These are phyloP conservation scores for Chiridota heheva DNA, from an alignment of 35 echinoderm and acorn worm species.

Conservation along the genomic window DNA sequence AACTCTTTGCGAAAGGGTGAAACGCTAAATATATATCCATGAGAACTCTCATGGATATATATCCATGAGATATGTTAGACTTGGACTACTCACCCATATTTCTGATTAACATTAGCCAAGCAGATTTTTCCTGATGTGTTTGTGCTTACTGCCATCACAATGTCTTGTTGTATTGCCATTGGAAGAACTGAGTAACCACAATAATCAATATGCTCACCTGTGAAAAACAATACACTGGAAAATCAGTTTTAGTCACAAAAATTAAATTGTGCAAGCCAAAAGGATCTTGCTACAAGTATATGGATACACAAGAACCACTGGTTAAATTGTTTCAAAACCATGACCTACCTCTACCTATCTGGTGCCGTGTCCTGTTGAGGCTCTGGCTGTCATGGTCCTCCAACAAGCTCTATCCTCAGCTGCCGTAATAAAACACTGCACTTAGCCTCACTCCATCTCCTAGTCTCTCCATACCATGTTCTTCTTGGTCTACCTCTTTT, in stretches of 20 bases:
- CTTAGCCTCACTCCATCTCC: too few species aligned
- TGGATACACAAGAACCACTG: background rate
- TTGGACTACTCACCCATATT: slow-evolving; percentile 77
- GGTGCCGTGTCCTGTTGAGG: background rate
- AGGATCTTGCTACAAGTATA: background rate
- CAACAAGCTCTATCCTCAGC: background rate
- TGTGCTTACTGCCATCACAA: slow-evolving; percentile 71
- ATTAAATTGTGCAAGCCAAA: background rate
- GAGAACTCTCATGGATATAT: too few species aligned
- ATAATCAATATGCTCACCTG: slow-evolving; percentile 98
- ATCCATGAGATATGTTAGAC: too few species aligned
- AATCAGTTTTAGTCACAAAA: background rate
- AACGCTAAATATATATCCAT: too few species aligned
- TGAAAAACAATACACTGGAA: background rate
- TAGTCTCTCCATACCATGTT: too few species aligned
- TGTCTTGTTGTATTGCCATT: slow-evolving; percentile 97
- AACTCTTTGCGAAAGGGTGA: too few species aligned
- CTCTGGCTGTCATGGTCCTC: background rate
- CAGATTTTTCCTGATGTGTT: slow-evolving; percentile 43
- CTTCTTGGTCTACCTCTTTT: too few species aligned
- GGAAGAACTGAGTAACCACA: slow-evolving; percentile 95
- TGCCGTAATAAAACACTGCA: too few species aligned
- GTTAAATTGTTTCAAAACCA: background rate
- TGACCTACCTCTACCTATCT: background rate
- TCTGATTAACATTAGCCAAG: slow-evolving; percentile 58